A percentile compares a stretch with the other conserved stretches of the same genome.
phyloP scores from a whole-genome alignment of 2,888 invertebrate species.

The Drosophila paranaensis region DNA sequence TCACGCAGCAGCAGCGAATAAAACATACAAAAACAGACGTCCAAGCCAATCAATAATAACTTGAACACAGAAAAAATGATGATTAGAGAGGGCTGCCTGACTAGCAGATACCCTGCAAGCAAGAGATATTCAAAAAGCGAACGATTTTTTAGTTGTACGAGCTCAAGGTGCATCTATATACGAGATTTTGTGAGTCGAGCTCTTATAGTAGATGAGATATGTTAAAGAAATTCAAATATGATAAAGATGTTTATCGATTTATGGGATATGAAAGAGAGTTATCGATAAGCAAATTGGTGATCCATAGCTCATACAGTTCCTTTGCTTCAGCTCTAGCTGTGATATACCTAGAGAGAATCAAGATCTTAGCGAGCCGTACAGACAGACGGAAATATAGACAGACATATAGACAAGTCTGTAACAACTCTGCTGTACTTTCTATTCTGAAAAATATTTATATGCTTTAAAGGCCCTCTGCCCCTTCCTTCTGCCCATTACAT shows the following conservation, averaged over 20 bases:
- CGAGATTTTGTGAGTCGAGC: not conserved
- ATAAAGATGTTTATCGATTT: not conserved
- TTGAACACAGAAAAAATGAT: conserved; percentile 10
- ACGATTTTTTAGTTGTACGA: not conserved
- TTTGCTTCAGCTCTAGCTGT: not conserved
- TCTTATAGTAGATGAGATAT: not conserved
- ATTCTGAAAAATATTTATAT: not conserved
- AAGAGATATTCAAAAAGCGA: not conserved
- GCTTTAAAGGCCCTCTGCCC: no score
- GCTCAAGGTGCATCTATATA: not conserved
- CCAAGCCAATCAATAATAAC: conserved; percentile 67
- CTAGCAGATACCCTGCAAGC: not conserved
- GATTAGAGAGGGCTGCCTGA: not conserved
- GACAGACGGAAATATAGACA: not conserved
- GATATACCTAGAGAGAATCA: not conserved
- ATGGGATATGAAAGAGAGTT: not conserved
- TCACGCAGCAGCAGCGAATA: conserved; percentile 49
- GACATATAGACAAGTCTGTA: no score
- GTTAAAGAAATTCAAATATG: not conserved
- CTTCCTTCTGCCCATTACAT: not conserved
- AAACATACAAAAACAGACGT: conserved; percentile 22
- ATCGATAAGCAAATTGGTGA: not conserved
- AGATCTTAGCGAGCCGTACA: not conserved
- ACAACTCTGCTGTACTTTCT: not conserved
- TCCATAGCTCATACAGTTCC: no score